Evolutionary conservation across 30 jellyfish, hydroid and myxozoan genomes (phyloP), one percentile per base, ranked within the genome.

Genomic region (Morbakka virulenta): DNA sequence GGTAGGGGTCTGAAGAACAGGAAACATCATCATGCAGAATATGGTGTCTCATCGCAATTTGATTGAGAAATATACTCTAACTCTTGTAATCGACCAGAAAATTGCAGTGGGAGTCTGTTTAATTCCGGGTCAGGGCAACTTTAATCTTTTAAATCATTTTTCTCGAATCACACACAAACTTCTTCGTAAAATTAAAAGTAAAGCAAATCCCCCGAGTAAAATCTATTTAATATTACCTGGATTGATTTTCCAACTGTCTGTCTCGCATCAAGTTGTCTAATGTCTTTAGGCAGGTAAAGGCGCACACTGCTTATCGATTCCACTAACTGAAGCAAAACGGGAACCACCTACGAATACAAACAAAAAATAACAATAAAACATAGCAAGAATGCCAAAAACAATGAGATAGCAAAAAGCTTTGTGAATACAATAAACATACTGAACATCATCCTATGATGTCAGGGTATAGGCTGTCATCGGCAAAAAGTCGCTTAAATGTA

Each of bases 161-260:
- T n/a, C 61, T 9, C n/a, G 61, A n/a, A 20, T 14, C 0, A 25
- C 21, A 61, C 20, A 23, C n/a, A 25, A 17, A 61, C 72, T 12
- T 14, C 30, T 14, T 14, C 72, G 24, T 12, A 20, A 61, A 61
- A 17, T 14, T 12, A 25, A 61, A 61, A 25, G 24, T 20, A 30
- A 66, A 24, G 25, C 69, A 12, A 30, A n/a, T n/a, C n/a, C n/a
- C n/a, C n/a, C n/a, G n/a, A n/a, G n/a, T n/a, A n/a, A n/a, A 69
- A 30, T 69, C 0, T n/a, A 22, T 0, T 0, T 11, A 49, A 0
- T n/a, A 4, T 53, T 50, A 91, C 98, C 96, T 83, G 91, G 6
- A 91, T 62, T n/a, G 98, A 91, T 72, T 91, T 91, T 28, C 83
- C 83, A 25, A 92, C 98, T n/a, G 98, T 81, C 36, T 92, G 96